Percentiles rank a stretch among this genome's conserved stretches.
Evolutionary conservation across 2,888 invertebrate genomes (phyloP).

Genomic region (Pyralis farinalis): DNA sequence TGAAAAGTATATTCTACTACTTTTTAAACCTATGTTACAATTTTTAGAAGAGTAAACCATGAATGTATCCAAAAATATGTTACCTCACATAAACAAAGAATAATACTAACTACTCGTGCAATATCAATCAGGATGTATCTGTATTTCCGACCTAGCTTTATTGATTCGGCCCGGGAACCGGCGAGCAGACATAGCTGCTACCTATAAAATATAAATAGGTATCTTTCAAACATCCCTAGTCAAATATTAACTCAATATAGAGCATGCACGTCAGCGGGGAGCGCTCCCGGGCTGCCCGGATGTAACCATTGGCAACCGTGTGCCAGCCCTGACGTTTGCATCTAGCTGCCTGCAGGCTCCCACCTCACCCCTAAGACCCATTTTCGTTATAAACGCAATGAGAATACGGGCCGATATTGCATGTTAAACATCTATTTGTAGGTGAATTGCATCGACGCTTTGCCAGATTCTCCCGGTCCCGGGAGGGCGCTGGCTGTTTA

Average conservation of each 20-base stretch:
- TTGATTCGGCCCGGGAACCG: constrained; percentile 21
- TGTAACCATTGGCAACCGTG: constrained; percentile 51
- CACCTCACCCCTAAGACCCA: constrained; percentile 17
- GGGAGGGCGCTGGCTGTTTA: constrained; percentile 27
- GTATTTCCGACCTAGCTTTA: constrained; percentile 10
- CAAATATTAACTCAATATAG: constrained; percentile 55
- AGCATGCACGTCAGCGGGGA: constrained; percentile 38
- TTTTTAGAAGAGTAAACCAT: too few species aligned
- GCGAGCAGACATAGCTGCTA: constrained; percentile 9
- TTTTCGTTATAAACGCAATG: constrained; percentile 19
- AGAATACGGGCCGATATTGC: constrained; percentile 31
- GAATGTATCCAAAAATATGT: too few species aligned
- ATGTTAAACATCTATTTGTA: constrained; percentile 28
- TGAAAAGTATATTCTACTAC: too few species aligned
- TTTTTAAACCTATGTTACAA: too few species aligned
- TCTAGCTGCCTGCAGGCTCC: constrained; percentile 32
- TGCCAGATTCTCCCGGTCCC: constrained; percentile 38
- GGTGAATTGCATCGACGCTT: constrained; percentile 44
- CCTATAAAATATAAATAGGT: constrained; percentile 34
- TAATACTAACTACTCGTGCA: too few species aligned
- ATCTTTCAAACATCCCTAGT: constrained; percentile 45
- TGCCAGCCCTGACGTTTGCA: constrained; percentile 33
- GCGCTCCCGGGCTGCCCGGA: constrained; percentile 26
- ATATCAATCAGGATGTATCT: too few species aligned
- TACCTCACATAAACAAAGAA: too few species aligned